Conservation (phyloP, 1,140 invertebrate species). For the Brachionus koreanus region DNA sequence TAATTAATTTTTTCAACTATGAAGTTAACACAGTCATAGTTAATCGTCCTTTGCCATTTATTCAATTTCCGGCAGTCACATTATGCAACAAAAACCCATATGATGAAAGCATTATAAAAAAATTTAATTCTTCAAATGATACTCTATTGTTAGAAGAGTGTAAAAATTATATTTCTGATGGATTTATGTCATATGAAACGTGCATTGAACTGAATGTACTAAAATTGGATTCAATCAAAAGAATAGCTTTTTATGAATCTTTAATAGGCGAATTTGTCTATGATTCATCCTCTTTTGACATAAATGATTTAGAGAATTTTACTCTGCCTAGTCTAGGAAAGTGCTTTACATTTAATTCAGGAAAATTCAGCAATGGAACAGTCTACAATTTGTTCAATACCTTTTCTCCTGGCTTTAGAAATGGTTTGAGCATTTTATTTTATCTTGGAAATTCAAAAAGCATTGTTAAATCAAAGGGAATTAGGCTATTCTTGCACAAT, state of each 20-base stretch:
- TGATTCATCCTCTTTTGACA: too few relatives aligned
- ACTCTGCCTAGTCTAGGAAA: background rate
- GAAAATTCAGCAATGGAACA: background rate
- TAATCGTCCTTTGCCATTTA: background rate
- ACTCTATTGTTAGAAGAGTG: background rate
- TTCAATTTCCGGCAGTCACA: slow-evolving; percentile 56
- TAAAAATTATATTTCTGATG: background rate
- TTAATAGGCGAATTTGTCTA: too few relatives aligned
- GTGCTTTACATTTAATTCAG: slow-evolving; percentile 11
- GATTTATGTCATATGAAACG: too few relatives aligned
- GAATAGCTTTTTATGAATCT: too few relatives aligned
- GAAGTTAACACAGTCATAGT: background rate
- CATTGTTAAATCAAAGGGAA: background rate
- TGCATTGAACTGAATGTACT: too few relatives aligned
- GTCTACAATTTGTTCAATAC: background rate
- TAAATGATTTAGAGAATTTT: background rate
- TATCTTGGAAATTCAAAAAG: background rate
- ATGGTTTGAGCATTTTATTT: background rate
- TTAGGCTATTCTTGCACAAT: background rate
- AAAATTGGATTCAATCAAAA: too few relatives aligned
- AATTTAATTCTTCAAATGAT: background rate
- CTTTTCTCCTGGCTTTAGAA: background rate
- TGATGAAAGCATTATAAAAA: background rate
- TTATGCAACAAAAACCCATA: slow-evolving; percentile 58
- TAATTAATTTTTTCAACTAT: background rate